A percentile compares a stretch with the other conserved stretches of the same genome.
Conservation (phyloP, 2,888 invertebrate species). For the Parnassius smintheus region DNA sequence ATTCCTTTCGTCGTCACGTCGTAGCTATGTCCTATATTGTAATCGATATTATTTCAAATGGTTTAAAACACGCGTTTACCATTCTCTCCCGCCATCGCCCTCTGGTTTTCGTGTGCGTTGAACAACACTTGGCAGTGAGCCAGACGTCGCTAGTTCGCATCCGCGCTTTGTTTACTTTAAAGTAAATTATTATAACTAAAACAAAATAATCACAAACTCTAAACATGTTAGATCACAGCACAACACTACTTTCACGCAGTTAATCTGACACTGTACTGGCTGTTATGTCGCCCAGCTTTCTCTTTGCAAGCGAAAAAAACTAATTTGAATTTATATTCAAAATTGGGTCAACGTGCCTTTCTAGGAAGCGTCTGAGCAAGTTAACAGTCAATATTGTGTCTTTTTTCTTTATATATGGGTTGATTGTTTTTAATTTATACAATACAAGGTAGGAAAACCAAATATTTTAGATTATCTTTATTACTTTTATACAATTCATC, state of each 20-base stretch:
- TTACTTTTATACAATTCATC: no score
- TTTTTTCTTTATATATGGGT: background rate
- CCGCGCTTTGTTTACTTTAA: conserved; percentile 44
- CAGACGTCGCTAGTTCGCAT: conserved; percentile 42
- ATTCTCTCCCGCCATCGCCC: conserved; percentile 47
- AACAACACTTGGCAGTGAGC: conserved; percentile 47
- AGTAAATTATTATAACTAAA: conserved; percentile 46
- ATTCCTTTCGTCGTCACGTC: no score
- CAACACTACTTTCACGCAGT: conserved; percentile 64
- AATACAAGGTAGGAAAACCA: no score
- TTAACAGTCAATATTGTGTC: conserved; percentile 9
- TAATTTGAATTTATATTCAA: conserved; percentile 76
- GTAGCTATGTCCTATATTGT: no score
- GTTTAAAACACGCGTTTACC: conserved; percentile 42
- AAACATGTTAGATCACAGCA: conserved; percentile 43
- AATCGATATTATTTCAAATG: background rate
- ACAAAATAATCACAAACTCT: conserved; percentile 38
- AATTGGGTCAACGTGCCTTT: conserved; percentile 66
- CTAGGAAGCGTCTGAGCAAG: conserved; percentile 55
- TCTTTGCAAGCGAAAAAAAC: conserved; percentile 71
- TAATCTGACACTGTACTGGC: conserved; percentile 62
- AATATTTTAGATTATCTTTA: no score
- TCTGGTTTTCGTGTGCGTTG: conserved; percentile 48
- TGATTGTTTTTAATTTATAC: no score
- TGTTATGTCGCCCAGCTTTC: conserved; percentile 54